Evolutionary conservation across 2,888 invertebrate genomes (phyloP).

Genomic region (Troglohyphantes excavatus): DNA sequence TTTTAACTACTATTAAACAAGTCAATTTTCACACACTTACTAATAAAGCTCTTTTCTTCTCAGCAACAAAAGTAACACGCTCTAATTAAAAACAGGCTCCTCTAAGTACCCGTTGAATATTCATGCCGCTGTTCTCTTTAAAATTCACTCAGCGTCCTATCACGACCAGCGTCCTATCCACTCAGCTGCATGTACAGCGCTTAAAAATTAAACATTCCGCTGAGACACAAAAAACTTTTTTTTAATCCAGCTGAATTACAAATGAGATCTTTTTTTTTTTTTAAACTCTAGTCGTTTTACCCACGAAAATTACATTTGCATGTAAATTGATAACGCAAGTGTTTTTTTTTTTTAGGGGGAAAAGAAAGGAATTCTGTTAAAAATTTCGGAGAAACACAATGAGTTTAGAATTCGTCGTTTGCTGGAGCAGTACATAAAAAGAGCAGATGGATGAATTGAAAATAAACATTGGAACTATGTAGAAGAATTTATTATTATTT

Average conservation of each 20-base stretch:
- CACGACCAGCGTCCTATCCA: background rate
- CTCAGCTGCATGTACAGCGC: background rate
- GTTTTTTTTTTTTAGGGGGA: conserved; percentile 18
- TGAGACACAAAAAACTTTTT: background rate
- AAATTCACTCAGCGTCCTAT: background rate
- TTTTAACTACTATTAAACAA: background rate
- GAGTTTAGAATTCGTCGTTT: background rate
- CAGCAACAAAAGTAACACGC: background rate
- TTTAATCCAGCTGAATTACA: conserved; percentile 15
- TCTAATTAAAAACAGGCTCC: background rate
- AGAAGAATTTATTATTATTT: background rate
- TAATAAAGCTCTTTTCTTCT: background rate
- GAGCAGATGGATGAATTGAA: background rate
- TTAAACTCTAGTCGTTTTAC: background rate
- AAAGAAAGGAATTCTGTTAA: conserved; percentile 10
- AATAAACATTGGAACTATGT: background rate
- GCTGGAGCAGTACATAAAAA: background rate
- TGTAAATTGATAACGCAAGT: conserved; percentile 46
- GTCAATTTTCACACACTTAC: background rate
- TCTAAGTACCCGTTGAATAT: conserved; percentile 37
- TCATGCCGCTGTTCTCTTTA: background rate
- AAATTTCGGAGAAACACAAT: background rate
- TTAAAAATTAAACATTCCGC: conserved; percentile 37
- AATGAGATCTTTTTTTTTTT: background rate
- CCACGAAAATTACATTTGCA: conserved; percentile 49